Evolutionary conservation across 1,140 invertebrate species (phyloP).

Genomic region (Scaptomyza graminum): DNA sequence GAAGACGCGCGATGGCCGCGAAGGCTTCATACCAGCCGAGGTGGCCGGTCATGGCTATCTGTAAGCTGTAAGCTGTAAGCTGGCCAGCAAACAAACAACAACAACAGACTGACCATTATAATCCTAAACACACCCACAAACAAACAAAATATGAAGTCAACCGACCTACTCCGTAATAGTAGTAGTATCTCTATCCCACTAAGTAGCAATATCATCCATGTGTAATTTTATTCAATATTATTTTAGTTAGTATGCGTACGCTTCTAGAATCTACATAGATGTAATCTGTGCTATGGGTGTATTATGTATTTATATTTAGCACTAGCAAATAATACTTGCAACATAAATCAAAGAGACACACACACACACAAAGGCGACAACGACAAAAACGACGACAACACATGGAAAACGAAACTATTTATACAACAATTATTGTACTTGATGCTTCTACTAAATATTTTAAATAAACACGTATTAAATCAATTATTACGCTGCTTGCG

Average conservation of each 20-base stretch:
- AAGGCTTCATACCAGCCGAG: slow-evolving; percentile 91
- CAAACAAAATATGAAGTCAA: background rate
- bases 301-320: slow-evolving; percentile 53
- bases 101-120: background rate
- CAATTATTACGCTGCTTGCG: background rate
- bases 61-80: slow-evolving; percentile 80
- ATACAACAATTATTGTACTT: slow-evolving; percentile 74
- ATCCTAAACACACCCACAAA: background rate
- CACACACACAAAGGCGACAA: too few species aligned
- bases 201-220: slow-evolving; percentile 27
- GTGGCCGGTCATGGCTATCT: slow-evolving; percentile 90
- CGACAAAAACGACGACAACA: slow-evolving; percentile 9
- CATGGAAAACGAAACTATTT: slow-evolving; percentile 62
- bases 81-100: background rate
- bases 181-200: slow-evolving; percentile 5
- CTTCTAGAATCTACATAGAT: slow-evolving; percentile 70
- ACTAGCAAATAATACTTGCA: slow-evolving; percentile 46
- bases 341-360: slow-evolving; percentile 68
- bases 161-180: background rate
- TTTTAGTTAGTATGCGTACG: slow-evolving; percentile 51
- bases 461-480: slow-evolving; percentile 45
- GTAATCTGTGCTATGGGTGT: slow-evolving; percentile 64
- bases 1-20: slow-evolving; percentile 87
- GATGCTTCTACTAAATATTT: slow-evolving; percentile 77
- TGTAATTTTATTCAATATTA: slow-evolving; percentile 33